These are phyloP conservation scores for Drosophila lowei DNA, from an alignment of 1,140 invertebrate genomes.

Conservation along the genomic window DNA sequence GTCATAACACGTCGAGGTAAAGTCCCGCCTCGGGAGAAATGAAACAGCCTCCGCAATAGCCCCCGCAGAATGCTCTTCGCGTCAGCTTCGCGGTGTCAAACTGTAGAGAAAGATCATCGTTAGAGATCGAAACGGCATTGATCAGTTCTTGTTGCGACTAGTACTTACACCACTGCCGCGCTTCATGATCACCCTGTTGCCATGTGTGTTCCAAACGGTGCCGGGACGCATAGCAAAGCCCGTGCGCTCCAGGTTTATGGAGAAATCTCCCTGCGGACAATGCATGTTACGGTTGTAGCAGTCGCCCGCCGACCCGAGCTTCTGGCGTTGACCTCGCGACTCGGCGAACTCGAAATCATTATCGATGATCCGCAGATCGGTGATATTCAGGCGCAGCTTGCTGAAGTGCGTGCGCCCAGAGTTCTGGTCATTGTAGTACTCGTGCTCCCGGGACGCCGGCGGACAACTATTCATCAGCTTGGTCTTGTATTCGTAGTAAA, in stretches of 20 bases:
- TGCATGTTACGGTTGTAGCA: conserved; percentile 89
- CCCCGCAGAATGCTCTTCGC: conserved; percentile 75
- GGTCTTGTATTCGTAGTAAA: conserved; percentile 77
- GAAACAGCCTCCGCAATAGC: conserved; percentile 77
- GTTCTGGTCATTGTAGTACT: conserved; percentile 60
- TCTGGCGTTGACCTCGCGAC: conserved; percentile 84
- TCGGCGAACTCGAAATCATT: conserved; percentile 90
- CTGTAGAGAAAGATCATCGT: conserved; percentile 29
- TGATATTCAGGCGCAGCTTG: conserved; percentile 86
- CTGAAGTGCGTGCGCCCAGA: conserved; percentile 85
- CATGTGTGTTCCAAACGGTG: conserved; percentile 71
- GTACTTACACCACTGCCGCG: conserved; percentile 56
- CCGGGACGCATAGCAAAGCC: conserved; percentile 84
- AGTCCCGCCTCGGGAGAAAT: conserved; percentile 66
- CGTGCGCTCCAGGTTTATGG: conserved; percentile 91
- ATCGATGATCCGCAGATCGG: conserved; percentile 85
- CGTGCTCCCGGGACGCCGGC: conserved; percentile 53
- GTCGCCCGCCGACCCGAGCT: conserved; percentile 92
- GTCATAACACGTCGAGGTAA: conserved; percentile 66
- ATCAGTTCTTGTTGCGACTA: neutral
- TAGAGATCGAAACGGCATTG: too few species aligned
- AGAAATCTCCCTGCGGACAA: conserved; percentile 93
- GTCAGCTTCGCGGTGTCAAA: conserved; percentile 55
- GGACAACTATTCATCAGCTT: conserved; percentile 63
- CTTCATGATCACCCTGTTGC: conserved; percentile 65